Percentiles rank a stretch among this genome's conserved stretches.
Conservation (phyloP, 2,113 vertebrate species). For the Thinocorus orbignyianus region DNA sequence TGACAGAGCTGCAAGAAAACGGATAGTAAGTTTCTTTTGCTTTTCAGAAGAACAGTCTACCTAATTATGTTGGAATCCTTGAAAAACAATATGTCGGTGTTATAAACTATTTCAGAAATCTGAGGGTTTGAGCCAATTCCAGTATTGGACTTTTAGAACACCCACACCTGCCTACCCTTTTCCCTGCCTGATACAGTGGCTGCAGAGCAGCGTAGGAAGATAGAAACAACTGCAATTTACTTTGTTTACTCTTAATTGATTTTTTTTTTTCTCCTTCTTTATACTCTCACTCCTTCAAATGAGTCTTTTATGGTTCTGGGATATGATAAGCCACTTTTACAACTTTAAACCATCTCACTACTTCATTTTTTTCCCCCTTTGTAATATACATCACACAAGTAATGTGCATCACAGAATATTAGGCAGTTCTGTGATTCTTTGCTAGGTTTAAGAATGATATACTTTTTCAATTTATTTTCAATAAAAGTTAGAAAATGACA, state of each 20-base stretch:
- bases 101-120: not conserved
- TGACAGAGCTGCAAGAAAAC: not conserved
- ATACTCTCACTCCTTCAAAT: slow-evolving; percentile 25
- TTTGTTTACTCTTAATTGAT: slow-evolving; percentile 45
- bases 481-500: slow-evolving; percentile 65
- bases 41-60: not conserved
- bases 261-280: not conserved
- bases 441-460: slow-evolving; percentile 60
- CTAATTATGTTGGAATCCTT: not conserved
- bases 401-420: slow-evolving; percentile 11
- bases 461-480: slow-evolving; percentile 74
- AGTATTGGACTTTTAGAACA: not conserved
- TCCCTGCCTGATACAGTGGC: not conserved
- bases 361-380: slow-evolving; percentile 27
- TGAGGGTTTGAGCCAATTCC: slow-evolving; percentile 4
- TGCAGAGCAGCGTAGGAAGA: slow-evolving; percentile 21
- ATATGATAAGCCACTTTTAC: slow-evolving; percentile 55
- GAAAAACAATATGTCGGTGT: not conserved
- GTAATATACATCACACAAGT: slow-evolving; percentile 55
- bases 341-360: slow-evolving; percentile 25
- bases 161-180: not conserved
- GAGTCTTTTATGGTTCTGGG: slow-evolving; percentile 53
- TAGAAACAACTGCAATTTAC: slow-evolving; percentile 44
- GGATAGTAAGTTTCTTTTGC: not conserved
- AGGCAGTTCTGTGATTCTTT: slow-evolving; percentile 37